Conservation (phyloP, 92 coral and sea anemone species). For the Paramuricea clavata region DNA sequence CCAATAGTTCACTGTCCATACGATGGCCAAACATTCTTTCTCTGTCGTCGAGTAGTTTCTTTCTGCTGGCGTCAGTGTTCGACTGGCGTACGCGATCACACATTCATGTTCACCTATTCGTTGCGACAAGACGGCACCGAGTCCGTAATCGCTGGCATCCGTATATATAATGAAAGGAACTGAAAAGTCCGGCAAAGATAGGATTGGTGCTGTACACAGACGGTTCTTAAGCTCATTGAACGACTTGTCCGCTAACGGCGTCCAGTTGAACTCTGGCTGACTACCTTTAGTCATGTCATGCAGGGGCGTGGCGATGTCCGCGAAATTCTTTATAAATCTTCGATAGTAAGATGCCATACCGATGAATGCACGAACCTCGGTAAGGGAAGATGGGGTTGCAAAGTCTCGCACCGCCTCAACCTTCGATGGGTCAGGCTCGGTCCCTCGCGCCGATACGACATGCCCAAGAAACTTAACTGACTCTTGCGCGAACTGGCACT, state of each 20-base stretch:
- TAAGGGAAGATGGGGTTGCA: too few relatives aligned
- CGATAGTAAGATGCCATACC: too few relatives aligned
- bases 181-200: neutral
- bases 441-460: too few relatives aligned
- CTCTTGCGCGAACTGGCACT: slow-evolving; percentile 10
- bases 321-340: too few relatives aligned
- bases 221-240: neutral
- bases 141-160: slow-evolving; percentile 20
- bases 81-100: neutral
- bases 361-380: too few relatives aligned
- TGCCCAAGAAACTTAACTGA: too few relatives aligned
- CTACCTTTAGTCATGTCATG: slow-evolving; percentile 12
- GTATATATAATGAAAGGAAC: slow-evolving; percentile 10
- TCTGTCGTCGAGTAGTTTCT: slow-evolving; percentile 6
- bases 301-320: too few relatives aligned
- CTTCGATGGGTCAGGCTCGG: too few relatives aligned
- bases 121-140: slow-evolving; percentile 11
- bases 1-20: slow-evolving; percentile 13
- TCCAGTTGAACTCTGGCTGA: slow-evolving; percentile 11
- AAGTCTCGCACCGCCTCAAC: too few relatives aligned
- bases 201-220: neutral
- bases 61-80: slow-evolving; percentile 3
- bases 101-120: neutral
- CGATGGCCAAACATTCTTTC: slow-evolving; percentile 18
- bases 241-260: neutral